These are phyloP conservation scores for Eublepharis macularius DNA, from an alignment of 2,113 vertebrate species.

Conservation along the genomic window DNA sequence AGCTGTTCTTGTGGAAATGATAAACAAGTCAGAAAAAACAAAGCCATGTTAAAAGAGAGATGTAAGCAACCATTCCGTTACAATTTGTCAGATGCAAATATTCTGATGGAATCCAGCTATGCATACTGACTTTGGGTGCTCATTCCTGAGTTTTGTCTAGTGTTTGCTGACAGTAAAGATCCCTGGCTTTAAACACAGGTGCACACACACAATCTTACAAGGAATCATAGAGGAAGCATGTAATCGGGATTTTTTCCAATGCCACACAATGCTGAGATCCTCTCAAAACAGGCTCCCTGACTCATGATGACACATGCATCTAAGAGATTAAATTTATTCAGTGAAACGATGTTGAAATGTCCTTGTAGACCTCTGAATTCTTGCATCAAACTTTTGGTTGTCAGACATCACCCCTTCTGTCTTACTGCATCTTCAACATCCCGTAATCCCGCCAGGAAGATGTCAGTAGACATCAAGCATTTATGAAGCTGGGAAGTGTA, in stretches of 20 bases:
- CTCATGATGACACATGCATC: neutral
- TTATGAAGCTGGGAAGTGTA: slow-evolving; percentile 1
- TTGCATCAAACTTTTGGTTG: slow-evolving; percentile 2
- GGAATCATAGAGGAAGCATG: neutral
- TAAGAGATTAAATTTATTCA: neutral
- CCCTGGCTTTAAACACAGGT: neutral
- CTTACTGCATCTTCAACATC: neutral
- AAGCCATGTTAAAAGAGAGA: neutral
- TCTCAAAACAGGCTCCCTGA: neutral
- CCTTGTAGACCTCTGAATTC: neutral
- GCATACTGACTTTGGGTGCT: neutral
- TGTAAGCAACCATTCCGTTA: neutral
- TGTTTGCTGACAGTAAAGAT: neutral
- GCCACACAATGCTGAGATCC: neutral
- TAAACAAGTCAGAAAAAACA: neutral
- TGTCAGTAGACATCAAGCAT: neutral
- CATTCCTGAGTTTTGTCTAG: neutral
- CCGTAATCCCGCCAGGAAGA: slow-evolving; percentile 1
- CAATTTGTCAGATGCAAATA: neutral
- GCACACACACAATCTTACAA: neutral
- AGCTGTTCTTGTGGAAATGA: neutral
- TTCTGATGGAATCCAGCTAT: neutral
- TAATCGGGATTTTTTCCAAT: neutral
- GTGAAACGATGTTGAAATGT: neutral
- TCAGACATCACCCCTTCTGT: neutral